Conservation (phyloP, 1,140 invertebrate species). For the Brachionus koreanus region DNA sequence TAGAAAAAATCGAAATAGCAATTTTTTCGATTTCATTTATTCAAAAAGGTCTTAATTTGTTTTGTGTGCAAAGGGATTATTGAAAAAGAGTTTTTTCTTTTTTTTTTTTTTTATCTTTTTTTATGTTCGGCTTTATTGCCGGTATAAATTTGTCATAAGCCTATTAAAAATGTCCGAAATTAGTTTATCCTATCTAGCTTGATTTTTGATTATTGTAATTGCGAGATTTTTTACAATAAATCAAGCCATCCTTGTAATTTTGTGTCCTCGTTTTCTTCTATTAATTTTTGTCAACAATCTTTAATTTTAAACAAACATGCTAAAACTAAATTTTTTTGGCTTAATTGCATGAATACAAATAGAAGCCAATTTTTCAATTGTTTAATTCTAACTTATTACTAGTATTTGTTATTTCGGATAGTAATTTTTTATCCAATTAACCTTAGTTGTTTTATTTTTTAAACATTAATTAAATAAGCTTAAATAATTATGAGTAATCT, state of each 20-base stretch:
- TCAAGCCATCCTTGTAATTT: not conserved
- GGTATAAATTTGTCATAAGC: not conserved
- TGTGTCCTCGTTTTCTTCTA: not conserved
- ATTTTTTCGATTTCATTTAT: not conserved
- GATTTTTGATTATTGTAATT: not conserved
- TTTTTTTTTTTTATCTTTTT: too few species aligned
- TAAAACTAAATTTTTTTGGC: not conserved
- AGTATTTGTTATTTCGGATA: not conserved
- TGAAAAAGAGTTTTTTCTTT: not conserved
- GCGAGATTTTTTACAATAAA: not conserved
- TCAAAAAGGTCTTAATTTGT: not conserved
- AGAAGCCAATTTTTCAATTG: not conserved
- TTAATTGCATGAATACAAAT: constrained; percentile 1
- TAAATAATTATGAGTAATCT: too few species aligned
- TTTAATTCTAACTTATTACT: not conserved
- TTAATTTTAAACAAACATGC: not conserved
- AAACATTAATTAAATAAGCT: too few species aligned
- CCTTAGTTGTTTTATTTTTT: too few species aligned
- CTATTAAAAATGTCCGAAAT: not conserved
- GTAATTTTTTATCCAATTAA: too few species aligned
- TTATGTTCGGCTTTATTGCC: not conserved
- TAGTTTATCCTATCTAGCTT: not conserved
- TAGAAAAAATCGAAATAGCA: not conserved
- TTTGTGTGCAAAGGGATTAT: constrained; percentile 14
- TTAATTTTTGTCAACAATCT: not conserved